Base-by-base conservation (phyloP, 2,113 vertebrate genomes). In the Pseudolaguvia tuberculata region DNA sequence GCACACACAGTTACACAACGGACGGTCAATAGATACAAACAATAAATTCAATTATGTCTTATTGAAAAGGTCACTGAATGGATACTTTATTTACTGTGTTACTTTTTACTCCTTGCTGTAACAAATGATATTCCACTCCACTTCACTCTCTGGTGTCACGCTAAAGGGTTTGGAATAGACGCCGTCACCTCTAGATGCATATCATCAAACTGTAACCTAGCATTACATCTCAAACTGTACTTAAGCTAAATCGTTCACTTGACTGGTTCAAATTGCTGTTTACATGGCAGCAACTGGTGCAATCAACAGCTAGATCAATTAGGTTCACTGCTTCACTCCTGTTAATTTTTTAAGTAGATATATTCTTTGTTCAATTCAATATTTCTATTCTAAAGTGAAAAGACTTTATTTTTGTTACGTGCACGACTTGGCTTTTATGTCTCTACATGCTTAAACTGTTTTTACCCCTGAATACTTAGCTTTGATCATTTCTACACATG, bases 151-250 rank as follows among this genome's bases (percentile, higher is more conserved):
- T 53, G 35, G 55, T 53, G 51, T 56, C 50, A 47, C 61, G 55
- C 21, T 29, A n/a, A 56, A 65, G 23, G 51, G 31, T 42, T 66
- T 65, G 2, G 15, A 56, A 57, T 25, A 65, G 51, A 75, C n/a
- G 45, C 50, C 2, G 55, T 76, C 45, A 42, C 29, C n/a, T 61
- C 56, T 52, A 70, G 47, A 42, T 76, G 48, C 63, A 61, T 62
- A 61, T 70, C 63, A 59, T 52, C 53, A 50, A 51, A 35, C 45
- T 15, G 18, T 3, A 61, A 61, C 66, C 75, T 70, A 52, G 58
- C 66, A 76, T 76, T 76, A 76, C 23, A 76, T 29, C 66, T 45
- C 58, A 62, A 56, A 52, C 66, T 76, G 68, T 70, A 70, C 56
- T 76, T 76, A 76, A 70, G 56, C 29, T 45, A 70, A 76, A 69